A percentile compares a stretch with the other conserved stretches of the same genome.
These are phyloP conservation scores for Cephus spinipes DNA, from an alignment of 2,888 invertebrate genomes.

Conservation along the genomic window DNA sequence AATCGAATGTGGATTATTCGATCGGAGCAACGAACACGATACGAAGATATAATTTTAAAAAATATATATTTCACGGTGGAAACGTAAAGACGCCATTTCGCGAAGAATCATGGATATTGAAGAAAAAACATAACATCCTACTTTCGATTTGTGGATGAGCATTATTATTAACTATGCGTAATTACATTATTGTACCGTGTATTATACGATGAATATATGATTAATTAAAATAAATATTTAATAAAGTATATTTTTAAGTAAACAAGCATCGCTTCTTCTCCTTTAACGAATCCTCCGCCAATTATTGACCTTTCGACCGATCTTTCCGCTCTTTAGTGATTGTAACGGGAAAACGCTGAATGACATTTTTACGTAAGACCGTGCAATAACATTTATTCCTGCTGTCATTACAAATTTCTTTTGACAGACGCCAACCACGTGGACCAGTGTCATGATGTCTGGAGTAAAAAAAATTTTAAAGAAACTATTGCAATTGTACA, in stretches of 20 bases:
- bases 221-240: slow-evolving; percentile 30
- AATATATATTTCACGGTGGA: not conserved
- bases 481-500: not conserved
- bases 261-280: slow-evolving; percentile 15
- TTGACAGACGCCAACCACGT: not conserved
- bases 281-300: not conserved
- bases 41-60: not conserved
- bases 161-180: slow-evolving; percentile 25
- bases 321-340: not conserved
- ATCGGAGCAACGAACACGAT: not conserved
- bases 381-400: not conserved
- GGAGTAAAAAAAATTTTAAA: not conserved
- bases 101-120: not conserved
- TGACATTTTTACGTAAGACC: not conserved
- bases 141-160: slow-evolving; percentile 28
- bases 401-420: not conserved
- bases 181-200: slow-evolving; percentile 31
- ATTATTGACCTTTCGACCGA: not conserved
- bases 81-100: not conserved
- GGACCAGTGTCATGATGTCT: no score
- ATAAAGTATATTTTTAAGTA: slow-evolving; percentile 43
- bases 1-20: not conserved
- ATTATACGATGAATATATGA: slow-evolving; percentile 32
- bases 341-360: not conserved
- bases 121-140: slow-evolving; percentile 9